Conservation (phyloP, 2,113 vertebrate species). For the Mirounga angustirostris region DNA sequence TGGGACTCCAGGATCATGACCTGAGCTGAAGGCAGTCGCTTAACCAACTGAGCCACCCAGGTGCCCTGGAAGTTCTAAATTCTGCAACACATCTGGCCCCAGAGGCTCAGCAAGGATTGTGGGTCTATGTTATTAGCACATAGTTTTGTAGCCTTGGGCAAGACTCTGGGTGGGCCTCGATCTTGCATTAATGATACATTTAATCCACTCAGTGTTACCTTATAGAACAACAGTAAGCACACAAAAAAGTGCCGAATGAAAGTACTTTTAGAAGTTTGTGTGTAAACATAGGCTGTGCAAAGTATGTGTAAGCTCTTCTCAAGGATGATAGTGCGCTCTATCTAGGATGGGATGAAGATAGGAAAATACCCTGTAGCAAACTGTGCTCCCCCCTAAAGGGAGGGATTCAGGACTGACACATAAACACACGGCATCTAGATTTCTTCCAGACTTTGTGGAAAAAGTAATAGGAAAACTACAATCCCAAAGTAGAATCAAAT, state of each 20-base stretch:
- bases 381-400: not conserved
- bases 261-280: not conserved
- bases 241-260: not conserved
- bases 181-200: not conserved
- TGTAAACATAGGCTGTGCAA: not conserved
- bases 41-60: too few relatives aligned
- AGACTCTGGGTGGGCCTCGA: not conserved
- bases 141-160: not conserved
- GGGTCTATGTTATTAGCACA: not conserved
- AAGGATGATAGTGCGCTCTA: not conserved
- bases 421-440: not conserved
- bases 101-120: not conserved
- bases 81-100: not conserved
- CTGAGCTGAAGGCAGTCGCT: too few relatives aligned
- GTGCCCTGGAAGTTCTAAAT: not conserved
- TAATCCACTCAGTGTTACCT: not conserved
- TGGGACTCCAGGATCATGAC: too few relatives aligned
- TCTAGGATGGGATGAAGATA: not conserved
- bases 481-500: not conserved
- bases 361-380: not conserved
- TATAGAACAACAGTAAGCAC: not conserved
- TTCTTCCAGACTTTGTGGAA: not conserved
- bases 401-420: not conserved
- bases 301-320: not conserved
- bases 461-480: not conserved